Conservation (phyloP, 2,113 vertebrate species). For the Orcinus orca region DNA sequence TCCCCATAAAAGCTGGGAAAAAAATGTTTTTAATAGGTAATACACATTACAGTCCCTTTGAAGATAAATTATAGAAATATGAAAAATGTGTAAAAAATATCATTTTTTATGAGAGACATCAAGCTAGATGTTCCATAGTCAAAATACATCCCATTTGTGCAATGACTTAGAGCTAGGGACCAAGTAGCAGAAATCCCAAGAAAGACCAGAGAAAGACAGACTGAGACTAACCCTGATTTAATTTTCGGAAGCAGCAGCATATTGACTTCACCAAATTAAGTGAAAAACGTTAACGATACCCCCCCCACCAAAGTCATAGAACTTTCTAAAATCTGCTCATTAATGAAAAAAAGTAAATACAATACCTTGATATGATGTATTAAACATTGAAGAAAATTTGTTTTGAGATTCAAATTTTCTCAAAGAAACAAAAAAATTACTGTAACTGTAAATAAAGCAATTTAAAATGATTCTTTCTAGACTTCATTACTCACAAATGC, state of each 20-base stretch:
- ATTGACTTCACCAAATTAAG: background rate
- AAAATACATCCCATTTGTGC: background rate
- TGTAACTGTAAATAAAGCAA: constrained; percentile 67
- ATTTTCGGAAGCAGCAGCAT: background rate
- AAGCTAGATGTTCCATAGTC: background rate
- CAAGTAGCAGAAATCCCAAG: constrained; percentile 4
- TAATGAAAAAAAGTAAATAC: constrained; percentile 68
- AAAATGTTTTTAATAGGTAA: background rate
- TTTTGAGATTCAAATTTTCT: constrained; percentile 72
- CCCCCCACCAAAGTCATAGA: background rate
- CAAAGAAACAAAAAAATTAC: constrained; percentile 64
- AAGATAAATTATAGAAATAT: constrained; percentile 40
- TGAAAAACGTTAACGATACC: background rate
- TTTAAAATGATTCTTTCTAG: constrained; percentile 38
- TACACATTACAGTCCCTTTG: background rate
- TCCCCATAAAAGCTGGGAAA: background rate
- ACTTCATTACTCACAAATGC: constrained; percentile 3
- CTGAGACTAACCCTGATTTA: background rate
- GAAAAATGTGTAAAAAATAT: background rate
- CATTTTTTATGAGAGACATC: background rate
- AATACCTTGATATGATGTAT: constrained; percentile 74
- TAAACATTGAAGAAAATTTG: constrained; percentile 67
- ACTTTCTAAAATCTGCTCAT: constrained; percentile 59
- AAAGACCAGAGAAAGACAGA: background rate
- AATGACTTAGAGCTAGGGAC: background rate